Conservation (phyloP, 2,888 invertebrate species). For the Criorhina ranunculi region DNA sequence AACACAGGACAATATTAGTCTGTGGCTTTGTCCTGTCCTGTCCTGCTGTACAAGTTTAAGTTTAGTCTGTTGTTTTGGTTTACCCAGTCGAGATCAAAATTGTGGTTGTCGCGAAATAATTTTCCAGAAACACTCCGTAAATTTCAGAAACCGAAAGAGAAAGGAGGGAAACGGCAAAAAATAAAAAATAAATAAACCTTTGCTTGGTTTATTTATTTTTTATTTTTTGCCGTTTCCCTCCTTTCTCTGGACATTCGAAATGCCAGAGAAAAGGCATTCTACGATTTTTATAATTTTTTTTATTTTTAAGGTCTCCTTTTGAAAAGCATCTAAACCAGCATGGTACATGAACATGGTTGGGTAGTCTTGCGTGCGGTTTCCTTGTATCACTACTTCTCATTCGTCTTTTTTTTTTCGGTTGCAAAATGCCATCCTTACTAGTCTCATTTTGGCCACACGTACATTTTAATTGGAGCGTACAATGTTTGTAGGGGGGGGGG, state of each 20-base stretch:
- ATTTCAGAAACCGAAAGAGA: background rate
- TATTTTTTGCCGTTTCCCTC: no score
- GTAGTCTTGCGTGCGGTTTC: conserved; percentile 65
- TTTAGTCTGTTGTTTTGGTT: conserved; percentile 63
- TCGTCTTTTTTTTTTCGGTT: conserved; percentile 21
- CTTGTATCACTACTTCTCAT: conserved; percentile 54
- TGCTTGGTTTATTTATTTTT: no score
- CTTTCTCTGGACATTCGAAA: conserved; percentile 59
- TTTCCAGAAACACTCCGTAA: conserved; percentile 54
- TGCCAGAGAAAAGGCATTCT: conserved; percentile 32
- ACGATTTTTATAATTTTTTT: conserved; percentile 15
- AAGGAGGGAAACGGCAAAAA: background rate
- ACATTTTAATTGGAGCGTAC: conserved; percentile 21
- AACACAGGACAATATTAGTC: conserved; percentile 64
- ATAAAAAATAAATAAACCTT: background rate
- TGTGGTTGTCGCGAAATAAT: conserved; percentile 71
- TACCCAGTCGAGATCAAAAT: conserved; percentile 57
- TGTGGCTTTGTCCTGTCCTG: conserved; percentile 46
- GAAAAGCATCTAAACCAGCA: conserved; percentile 49
- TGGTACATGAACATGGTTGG: conserved; percentile 44
- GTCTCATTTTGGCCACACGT: conserved; percentile 26
- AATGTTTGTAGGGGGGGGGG: conserved; percentile 21
- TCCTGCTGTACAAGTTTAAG: conserved; percentile 10
- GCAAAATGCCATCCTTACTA: conserved; percentile 10
- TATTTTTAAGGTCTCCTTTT: conserved; percentile 11